These are phyloP conservation scores for Brachyptera risi DNA, from an alignment of 2,888 invertebrate genomes.

Conservation along the genomic window DNA sequence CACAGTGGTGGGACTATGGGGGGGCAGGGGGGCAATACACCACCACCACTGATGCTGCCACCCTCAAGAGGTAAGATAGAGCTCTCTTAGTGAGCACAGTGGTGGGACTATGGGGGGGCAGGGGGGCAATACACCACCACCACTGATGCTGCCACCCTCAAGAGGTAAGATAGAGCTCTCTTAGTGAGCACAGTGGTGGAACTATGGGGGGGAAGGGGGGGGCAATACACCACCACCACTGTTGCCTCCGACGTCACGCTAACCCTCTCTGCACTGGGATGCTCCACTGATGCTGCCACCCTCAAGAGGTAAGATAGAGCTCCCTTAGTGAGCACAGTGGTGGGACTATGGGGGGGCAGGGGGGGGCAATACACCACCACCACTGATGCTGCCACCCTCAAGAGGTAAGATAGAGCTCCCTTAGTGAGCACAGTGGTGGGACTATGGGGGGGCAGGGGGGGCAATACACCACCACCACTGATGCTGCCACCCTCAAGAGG, in stretches of 20 bases:
- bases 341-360: no score
- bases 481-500: no score
- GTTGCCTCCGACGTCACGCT: constrained; percentile 55
- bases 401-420: no score
- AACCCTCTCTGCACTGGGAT: constrained; percentile 57
- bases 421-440: no score
- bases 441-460: no score
- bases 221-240: no score
- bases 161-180: constrained; percentile 12
- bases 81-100: background rate
- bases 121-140: no score
- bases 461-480: no score
- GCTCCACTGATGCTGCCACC: constrained; percentile 46
- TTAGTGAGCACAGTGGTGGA: background rate
- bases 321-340: background rate
- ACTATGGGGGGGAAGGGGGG: no score
- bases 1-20: no score
- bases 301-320: constrained; percentile 28
- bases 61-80: constrained; percentile 35
- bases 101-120: no score
- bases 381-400: constrained; percentile 42
- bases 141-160: constrained; percentile 43
- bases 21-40: no score
- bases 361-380: constrained; percentile 43
- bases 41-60: constrained; percentile 44